Evolutionary conservation across 2,113 vertebrate species (phyloP), one percentile per base, ranked within the genome.

Genomic region (Pituophis catenifer): DNA sequence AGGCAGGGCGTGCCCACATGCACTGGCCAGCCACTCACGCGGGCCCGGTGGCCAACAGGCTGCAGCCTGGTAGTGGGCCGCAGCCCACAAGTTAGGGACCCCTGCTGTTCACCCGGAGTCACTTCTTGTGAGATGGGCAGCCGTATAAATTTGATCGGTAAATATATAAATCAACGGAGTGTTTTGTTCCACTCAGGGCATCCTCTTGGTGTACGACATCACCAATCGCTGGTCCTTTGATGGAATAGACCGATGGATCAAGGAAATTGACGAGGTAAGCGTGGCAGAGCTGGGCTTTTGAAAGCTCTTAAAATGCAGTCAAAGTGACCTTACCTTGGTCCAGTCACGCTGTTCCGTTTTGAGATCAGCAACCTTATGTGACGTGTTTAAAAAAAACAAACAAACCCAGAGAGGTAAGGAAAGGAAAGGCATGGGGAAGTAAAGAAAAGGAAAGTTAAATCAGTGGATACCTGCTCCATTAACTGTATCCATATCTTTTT

Each of bases 161-260:
- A 3, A 59, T 24, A 59, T 24, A 59, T 59, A 26, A 15, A 70
- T n/a, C 3, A 19, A 3, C 12, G 1, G 44, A 9, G 29, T 85
- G 29, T 96, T 96, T 12, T 94, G 50, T 96, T 89, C 70, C 59
- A 65, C 90, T 0, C 97, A 99, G 99, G 99, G 99, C n/a, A 99
- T 99, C 95, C 98, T 99, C 89, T 97, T 99, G 88, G 99, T 99
- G 2, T 99, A 99, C 0, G 99, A 99, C 96, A 99, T 99, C 97
- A 99, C 99, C 3, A 99, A 99, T 90, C 98, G 98, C 94, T 99
- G 99, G 99, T 99, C 99, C 29, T 99, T 99, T 26, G 99, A 99
- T 57, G 99, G 99, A 29, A 99, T 99, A 93, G 99, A 99, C 96
- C 98, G 99, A 8, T 99, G 99, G 99, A 99, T 99, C 95, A 98